phyloP scores from a whole-genome alignment of 35 echinoderm and acorn worm species.

The Hemicentrotus pulcherrimus region DNA sequence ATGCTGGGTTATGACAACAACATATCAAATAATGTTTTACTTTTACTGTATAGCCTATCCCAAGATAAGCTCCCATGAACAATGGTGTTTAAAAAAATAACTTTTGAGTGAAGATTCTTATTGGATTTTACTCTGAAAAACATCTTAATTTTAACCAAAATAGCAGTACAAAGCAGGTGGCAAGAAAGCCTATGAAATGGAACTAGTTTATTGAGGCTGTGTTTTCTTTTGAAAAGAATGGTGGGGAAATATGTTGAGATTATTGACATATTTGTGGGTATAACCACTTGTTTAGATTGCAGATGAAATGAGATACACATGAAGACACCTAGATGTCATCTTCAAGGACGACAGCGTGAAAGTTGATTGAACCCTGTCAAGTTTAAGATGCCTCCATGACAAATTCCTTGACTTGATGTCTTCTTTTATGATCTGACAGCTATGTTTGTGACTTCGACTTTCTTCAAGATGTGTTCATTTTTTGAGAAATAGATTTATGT shows the following conservation, averaged over 20 bases:
- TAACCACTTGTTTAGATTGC: neutral
- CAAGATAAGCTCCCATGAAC: too few species aligned
- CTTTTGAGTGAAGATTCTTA: too few species aligned
- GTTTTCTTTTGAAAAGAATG: neutral
- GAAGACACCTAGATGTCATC: neutral
- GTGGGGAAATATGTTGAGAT: neutral
- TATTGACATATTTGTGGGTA: slow-evolving; percentile 3
- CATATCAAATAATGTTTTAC: too few species aligned
- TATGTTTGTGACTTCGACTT: neutral
- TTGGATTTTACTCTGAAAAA: neutral
- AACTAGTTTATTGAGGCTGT: neutral
- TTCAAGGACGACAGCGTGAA: neutral
- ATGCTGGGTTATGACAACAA: too few species aligned
- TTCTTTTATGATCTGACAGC: neutral
- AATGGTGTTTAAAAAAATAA: too few species aligned
- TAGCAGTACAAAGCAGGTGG: neutral
- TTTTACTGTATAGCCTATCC: too few species aligned
- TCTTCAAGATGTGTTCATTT: neutral
- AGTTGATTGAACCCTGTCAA: slow-evolving; percentile 15
- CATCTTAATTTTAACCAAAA: neutral
- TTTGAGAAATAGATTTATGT: neutral
- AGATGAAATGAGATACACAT: neutral
- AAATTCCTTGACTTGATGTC: neutral
- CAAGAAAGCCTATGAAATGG: neutral
- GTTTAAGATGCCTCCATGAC: neutral